Conservation (phyloP, 2,113 vertebrate species). For the Hippopotamus amphibius region DNA sequence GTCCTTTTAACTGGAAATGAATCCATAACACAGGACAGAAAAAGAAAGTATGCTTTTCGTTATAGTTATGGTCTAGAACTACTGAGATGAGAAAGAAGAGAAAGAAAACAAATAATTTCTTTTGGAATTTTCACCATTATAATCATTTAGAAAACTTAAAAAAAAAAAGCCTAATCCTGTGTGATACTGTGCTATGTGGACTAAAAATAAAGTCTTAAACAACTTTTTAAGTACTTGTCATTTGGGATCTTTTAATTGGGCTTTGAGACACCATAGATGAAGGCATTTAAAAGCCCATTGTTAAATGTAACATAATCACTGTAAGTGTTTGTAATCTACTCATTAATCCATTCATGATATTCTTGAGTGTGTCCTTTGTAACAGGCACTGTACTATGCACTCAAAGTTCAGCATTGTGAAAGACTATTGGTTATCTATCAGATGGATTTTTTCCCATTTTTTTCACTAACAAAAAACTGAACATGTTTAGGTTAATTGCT, state of each 20-base stretch:
- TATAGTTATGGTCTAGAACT: not conserved
- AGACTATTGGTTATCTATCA: not conserved
- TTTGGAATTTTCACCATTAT: not conserved
- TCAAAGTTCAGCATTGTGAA: not conserved
- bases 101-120: not conserved
- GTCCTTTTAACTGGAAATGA: not conserved
- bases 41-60: not conserved
- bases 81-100: not conserved
- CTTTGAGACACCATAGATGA: not conserved
- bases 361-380: not conserved
- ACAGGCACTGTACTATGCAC: not conserved
- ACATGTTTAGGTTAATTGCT: not conserved
- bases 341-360: not conserved
- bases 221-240: not conserved
- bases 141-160: not conserved
- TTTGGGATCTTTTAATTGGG: not conserved
- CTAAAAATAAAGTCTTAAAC: constrained; percentile 22
- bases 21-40: not conserved
- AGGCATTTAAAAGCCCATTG: not conserved
- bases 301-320: not conserved
- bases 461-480: not conserved
- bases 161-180: not conserved
- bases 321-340: not conserved
- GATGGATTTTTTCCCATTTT: not conserved
- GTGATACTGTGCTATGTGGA: not conserved